These are phyloP conservation scores for Nemotelus pantherinus DNA, from an alignment of 2,888 invertebrate genomes.

Conservation along the genomic window DNA sequence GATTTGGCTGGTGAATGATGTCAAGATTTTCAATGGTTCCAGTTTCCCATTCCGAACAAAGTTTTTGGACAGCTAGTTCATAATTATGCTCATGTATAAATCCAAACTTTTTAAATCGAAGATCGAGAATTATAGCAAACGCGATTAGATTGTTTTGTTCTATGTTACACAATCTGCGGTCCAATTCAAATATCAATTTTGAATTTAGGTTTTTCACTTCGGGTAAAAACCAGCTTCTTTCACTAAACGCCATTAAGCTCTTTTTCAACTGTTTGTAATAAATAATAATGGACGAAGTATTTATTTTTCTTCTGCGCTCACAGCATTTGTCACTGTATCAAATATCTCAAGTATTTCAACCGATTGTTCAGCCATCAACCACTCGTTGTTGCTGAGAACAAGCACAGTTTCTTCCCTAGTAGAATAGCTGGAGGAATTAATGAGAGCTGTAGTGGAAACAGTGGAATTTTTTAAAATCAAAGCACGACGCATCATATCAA, in stretches of 20 bases:
- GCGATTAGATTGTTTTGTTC: neutral
- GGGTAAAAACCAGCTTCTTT: neutral
- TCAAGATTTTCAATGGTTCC: neutral
- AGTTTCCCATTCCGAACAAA: constrained; percentile 1
- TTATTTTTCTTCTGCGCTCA: constrained; percentile 20
- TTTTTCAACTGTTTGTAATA: neutral
- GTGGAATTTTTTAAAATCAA: constrained; percentile 7
- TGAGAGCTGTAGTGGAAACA: constrained; percentile 13
- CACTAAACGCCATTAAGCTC: neutral
- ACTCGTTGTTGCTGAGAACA: too few species aligned
- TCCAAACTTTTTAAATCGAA: constrained; percentile 27
- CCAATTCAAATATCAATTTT: neutral
- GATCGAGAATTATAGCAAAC: constrained; percentile 9
- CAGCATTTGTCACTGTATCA: constrained; percentile 1
- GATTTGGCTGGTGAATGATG: neutral
- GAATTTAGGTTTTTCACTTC: neutral
- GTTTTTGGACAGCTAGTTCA: constrained; percentile 11
- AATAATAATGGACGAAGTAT: neutral
- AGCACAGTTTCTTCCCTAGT: too few species aligned
- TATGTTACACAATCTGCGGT: neutral
- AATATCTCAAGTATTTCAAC: constrained; percentile 12
- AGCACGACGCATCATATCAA: constrained; percentile 3
- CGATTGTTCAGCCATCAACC: constrained; percentile 6
- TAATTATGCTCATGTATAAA: constrained; percentile 2
- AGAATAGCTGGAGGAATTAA: neutral